Conservation (phyloP, 1,140 invertebrate species). For the Sitobion miscanthi region DNA sequence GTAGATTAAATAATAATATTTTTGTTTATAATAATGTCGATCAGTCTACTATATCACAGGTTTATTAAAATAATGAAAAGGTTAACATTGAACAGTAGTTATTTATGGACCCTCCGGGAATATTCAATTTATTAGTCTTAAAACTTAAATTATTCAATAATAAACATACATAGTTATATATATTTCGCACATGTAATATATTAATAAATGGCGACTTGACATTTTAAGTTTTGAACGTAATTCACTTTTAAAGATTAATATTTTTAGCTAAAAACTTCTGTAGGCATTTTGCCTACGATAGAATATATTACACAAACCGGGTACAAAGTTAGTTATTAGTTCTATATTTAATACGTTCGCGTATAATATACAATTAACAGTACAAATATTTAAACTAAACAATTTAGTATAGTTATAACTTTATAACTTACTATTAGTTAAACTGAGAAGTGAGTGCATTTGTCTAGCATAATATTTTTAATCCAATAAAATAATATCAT, state of each 20-base stretch:
- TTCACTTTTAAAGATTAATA: background rate
- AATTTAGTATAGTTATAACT: background rate
- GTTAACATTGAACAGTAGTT: background rate
- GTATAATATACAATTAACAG: background rate
- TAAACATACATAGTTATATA: background rate
- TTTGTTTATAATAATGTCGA: background rate
- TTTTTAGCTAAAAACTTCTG: background rate
- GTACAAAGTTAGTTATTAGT: too few species aligned
- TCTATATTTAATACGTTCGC: background rate
- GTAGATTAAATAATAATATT: background rate
- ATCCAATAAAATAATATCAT: background rate
- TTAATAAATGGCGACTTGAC: background rate
- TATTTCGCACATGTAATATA: background rate
- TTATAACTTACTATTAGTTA: background rate
- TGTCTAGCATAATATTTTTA: background rate
- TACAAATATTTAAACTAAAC: background rate
- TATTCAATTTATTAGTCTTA: background rate
- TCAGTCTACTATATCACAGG: background rate
- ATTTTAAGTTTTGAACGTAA: background rate
- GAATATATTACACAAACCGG: too few species aligned
- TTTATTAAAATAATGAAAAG: background rate
- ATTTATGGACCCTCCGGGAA: background rate
- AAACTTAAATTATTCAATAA: constrained; percentile 1
- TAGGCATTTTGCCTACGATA: too few species aligned
- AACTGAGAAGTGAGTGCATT: background rate